Base-by-base conservation (phyloP, 2,888 invertebrate genomes). In the Hirtodrosophila cameraria region DNA sequence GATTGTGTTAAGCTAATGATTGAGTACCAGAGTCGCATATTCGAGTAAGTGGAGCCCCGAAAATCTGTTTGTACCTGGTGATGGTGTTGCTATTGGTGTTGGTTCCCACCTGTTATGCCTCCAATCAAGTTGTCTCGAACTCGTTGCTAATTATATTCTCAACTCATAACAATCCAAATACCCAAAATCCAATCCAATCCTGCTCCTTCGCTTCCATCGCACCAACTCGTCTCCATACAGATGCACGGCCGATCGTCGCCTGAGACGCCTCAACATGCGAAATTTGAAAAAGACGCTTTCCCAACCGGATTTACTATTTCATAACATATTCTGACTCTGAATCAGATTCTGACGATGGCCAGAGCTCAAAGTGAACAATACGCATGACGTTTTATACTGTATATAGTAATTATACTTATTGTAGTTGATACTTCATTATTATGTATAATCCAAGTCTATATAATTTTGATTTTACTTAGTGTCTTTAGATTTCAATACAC, bases 1-100 rank as follows among this genome's bases (percentile, higher is more conserved):
- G 88, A 89, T 64, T 90, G 90, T 48, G 83, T 90, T 15, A 82
- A 84, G 61, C 80, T 89, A 3, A 89, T 90, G 87, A 90, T 90
- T 57, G 89, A 90, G 66, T 89, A 90, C 66, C 87, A 89, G 43
- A 69, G 71, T 50, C 86, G 87, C 46, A 88, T 90, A 68, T 90
- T 90, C 71, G 89, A 90, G 90, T 90, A 76, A 90, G 88, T 88
- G 73, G 30, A 59, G 63, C 66, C 30, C 20, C 42, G 12, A 25
- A 41, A 42, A 41, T n/a, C 60, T 54, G n/a, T 62, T 30, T 59
- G 70, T 65, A 13, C 43, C 52, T 49, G 65, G 62, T 62, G 61
- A 55, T 54, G 68, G 52, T 75, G 43, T 48, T 38, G 50, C 41
- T 55, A 38, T 55, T 45, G 64, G 66, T 67, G 50, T 60, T 54